A percentile compares a stretch with the other conserved stretches of the same genome.
phyloP scores from a whole-genome alignment of 1,140 invertebrate genomes.

The Bombus cullumanus region DNA sequence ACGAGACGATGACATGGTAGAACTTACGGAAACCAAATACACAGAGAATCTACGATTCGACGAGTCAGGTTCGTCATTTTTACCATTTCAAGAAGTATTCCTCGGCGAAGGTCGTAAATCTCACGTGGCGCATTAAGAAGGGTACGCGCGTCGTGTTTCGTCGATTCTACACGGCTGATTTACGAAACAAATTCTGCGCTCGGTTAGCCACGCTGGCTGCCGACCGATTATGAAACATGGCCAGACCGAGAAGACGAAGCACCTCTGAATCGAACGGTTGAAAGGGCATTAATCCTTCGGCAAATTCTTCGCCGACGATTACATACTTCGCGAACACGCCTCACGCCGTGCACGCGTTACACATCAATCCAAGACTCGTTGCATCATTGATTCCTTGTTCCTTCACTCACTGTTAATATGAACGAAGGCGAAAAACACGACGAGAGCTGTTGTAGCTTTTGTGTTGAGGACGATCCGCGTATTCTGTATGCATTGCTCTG shows the following conservation, averaged over 20 bases:
- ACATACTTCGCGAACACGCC: slow-evolving; percentile 38
- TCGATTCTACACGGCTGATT: slow-evolving; percentile 15
- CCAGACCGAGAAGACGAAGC: slow-evolving; percentile 38
- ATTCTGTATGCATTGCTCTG: neutral
- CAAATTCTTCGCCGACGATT: slow-evolving; percentile 37
- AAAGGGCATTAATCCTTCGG: slow-evolving; percentile 52
- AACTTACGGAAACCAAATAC: neutral
- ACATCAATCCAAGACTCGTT: slow-evolving; percentile 35
- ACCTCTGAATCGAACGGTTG: slow-evolving; percentile 13
- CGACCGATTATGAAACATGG: slow-evolving; percentile 45
- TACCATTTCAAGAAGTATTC: neutral
- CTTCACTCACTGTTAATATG: neutral
- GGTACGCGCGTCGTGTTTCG: slow-evolving; percentile 4
- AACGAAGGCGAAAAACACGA: neutral
- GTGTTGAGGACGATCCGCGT: neutral
- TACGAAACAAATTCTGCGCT: slow-evolving; percentile 28
- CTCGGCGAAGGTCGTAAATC: neutral
- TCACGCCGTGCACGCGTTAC: slow-evolving; percentile 26
- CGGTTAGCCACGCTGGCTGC: neutral
- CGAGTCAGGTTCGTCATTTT: neutral
- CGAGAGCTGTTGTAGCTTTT: neutral
- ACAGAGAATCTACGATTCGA: neutral
- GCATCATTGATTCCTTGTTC: neutral
- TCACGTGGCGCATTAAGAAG: neutral
- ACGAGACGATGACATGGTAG: neutral